Percentiles rank a stretch among this genome's conserved stretches.
phyloP scores from a whole-genome alignment of 2,113 vertebrate species.

The Epinephelus cyanopodus region DNA sequence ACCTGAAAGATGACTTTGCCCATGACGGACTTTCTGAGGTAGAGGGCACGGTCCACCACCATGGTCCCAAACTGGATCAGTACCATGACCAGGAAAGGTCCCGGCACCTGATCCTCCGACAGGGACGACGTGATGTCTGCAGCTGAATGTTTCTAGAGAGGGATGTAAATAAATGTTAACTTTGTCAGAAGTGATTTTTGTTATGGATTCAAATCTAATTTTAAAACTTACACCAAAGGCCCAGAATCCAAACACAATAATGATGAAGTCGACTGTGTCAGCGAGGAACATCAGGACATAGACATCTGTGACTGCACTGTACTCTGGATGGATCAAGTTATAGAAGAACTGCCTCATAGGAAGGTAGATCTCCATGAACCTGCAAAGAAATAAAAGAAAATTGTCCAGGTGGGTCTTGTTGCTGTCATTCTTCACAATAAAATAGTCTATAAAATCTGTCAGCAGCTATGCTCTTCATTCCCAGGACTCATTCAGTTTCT shows the following conservation, averaged over 20 bases:
- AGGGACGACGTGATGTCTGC: slow-evolving; percentile 97
- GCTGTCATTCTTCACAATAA: not conserved
- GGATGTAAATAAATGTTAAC: not conserved
- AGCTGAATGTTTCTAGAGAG: slow-evolving; percentile 93
- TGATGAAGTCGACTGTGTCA: slow-evolving; percentile 97
- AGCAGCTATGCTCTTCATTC: no score
- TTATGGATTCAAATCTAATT: not conserved
- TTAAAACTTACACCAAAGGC: slow-evolving; percentile 93
- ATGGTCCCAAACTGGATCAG: slow-evolving; percentile 99
- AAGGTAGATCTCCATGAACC: slow-evolving; percentile 92
- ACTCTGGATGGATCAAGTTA: slow-evolving; percentile 97
- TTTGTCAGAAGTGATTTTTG: not conserved
- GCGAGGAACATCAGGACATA: slow-evolving; percentile 99
- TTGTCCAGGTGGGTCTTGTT: not conserved
- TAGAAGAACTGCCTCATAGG: slow-evolving; percentile 97
- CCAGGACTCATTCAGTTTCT: no score
- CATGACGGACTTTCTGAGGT: slow-evolving; percentile 96
- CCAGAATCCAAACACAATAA: slow-evolving; percentile 98
- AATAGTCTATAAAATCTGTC: no score
- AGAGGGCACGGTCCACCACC: slow-evolving; percentile 97
- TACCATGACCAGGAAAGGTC: slow-evolving; percentile 97
- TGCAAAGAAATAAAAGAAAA: slow-evolving; percentile 55
- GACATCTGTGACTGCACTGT: slow-evolving; percentile 97
- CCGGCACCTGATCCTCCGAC: slow-evolving; percentile 97
- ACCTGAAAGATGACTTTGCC: slow-evolving; percentile 98